Percentiles rank a stretch among this genome's conserved stretches.
Conservation (phyloP, 2,113 vertebrate genomes). For the Diadophis punctatus region DNA sequence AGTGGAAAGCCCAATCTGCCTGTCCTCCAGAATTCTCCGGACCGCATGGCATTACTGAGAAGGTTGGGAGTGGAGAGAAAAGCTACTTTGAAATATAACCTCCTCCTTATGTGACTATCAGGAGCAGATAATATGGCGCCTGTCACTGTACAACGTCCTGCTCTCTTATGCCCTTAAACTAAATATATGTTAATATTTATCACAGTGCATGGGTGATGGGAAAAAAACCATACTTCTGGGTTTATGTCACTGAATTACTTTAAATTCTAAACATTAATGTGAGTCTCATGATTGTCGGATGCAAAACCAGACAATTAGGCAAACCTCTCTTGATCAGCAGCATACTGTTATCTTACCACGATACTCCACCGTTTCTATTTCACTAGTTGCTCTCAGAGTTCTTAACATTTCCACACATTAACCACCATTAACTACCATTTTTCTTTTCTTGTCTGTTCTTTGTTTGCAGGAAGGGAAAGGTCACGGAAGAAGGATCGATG, state of each 20-base stretch:
- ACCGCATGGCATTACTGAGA: not conserved
- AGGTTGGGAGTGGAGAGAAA: not conserved
- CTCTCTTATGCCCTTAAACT: constrained; percentile 30
- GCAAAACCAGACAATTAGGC: constrained; percentile 1
- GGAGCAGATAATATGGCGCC: not conserved
- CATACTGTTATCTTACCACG: not conserved
- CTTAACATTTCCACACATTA: not conserved
- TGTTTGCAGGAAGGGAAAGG: not conserved
- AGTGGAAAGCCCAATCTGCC: not conserved
- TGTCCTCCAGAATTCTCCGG: not conserved
- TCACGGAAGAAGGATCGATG: not conserved
- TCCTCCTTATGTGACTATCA: not conserved
- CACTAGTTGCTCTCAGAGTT: not conserved
- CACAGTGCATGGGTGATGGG: not conserved
- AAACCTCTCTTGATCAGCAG: not conserved
- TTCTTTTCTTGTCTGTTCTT: not conserved
- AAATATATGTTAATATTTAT: not conserved
- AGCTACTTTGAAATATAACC: not conserved
- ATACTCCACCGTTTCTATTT: not conserved
- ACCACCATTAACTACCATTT: not conserved
- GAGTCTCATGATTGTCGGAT: not conserved
- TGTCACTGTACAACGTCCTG: not conserved
- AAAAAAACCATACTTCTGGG: not conserved
- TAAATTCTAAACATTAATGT: not conserved
- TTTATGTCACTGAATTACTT: not conserved